A percentile compares a stretch with the other conserved stretches of the same genome.
These are phyloP conservation scores for Zaprionus tsacasi DNA, from an alignment of 1,140 invertebrate species.

Conservation along the genomic window DNA sequence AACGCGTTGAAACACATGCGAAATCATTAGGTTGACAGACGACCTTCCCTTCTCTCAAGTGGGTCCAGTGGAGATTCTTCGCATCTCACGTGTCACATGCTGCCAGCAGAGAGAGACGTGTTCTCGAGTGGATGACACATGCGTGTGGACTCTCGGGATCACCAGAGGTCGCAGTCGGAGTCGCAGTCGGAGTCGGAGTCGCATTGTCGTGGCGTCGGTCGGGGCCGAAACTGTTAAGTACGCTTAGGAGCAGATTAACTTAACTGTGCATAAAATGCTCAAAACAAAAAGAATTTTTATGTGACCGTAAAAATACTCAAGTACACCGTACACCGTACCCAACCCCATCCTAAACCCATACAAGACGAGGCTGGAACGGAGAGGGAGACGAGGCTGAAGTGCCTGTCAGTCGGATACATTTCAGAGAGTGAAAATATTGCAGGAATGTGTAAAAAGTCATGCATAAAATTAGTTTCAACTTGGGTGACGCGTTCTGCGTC, in stretches of 20 bases:
- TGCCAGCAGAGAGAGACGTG: slow-evolving; percentile 12
- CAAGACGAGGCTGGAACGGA: slow-evolving; percentile 4
- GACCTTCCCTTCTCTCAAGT: slow-evolving; percentile 45
- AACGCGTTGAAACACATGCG: slow-evolving; percentile 65
- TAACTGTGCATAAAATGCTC: slow-evolving; percentile 79
- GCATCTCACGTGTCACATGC: slow-evolving; percentile 69
- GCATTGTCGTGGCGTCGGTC: slow-evolving; percentile 6
- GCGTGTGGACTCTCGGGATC: slow-evolving; percentile 49
- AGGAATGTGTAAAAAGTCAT: slow-evolving; percentile 81
- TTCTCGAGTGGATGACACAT: slow-evolving; percentile 70
- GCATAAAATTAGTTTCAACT: slow-evolving; percentile 82
- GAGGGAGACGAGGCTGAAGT: slow-evolving; percentile 45
- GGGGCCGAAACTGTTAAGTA: slow-evolving; percentile 60
- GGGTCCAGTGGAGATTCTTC: slow-evolving; percentile 33
- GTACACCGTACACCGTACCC: slow-evolving; percentile 29
- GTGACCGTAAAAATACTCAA: slow-evolving; percentile 71
- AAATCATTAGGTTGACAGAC: slow-evolving; percentile 33
- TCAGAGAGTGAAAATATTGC: slow-evolving; percentile 70
- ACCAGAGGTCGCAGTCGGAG: neutral
- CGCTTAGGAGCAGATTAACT: slow-evolving; percentile 79
- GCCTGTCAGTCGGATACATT: slow-evolving; percentile 65
- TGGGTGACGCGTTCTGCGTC: slow-evolving; percentile 60
- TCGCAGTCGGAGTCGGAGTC: slow-evolving; percentile 12
- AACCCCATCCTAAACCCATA: neutral
- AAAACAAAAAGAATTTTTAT: slow-evolving; percentile 66